Base-by-base conservation (phyloP, 2,797 vertebrate genomes). In the Myotis daubentonii region DNA sequence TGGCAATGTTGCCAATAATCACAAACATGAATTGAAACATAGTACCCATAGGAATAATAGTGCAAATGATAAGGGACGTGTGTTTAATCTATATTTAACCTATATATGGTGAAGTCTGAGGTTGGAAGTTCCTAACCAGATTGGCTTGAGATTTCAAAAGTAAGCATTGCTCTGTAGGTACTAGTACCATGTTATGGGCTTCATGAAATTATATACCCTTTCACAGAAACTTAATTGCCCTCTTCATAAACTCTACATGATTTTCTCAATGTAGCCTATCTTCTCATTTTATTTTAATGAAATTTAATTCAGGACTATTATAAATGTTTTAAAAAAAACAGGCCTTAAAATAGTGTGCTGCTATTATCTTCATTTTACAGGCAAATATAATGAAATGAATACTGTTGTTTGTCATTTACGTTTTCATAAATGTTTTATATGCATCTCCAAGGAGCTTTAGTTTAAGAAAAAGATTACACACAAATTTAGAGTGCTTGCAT, bases 351-450 rank as follows among this genome's bases (percentile, higher is more conserved):
- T 70, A 65, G 75, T 91, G 28, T 79, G 66, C 71, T 92, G 82
- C 75, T 86, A 70, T 88, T 82, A 74, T 90, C 72, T 89, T 65
- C 70, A 30, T 71, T 95, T 95, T 86, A 88, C 16, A 90, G 74
- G 55, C 62, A 93, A 94, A 81, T 85, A 94, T 71, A 96, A 81
- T 41, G 36, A 96, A 82, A 91, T 91, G 74, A n/a, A 75, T 94
- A 93, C 60, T 91, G 51, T 60, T 95, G 36, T 65, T 91, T 93
- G 71, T 76, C 86, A 96, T 84, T 94, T 94, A 65, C 71, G 53
- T 83, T 94, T 93, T 96, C 89, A 93, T 92, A 95, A 95, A 89
- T 94, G 55, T 20, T 79, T 95, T 80, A 88, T 92, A 25, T 75
- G 47, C 36, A 85, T 95, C 82, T 82, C 95, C 28, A 83, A 75